Conservation (phyloP, 1,140 invertebrate genomes). For the Steinernema khuongi region DNA sequence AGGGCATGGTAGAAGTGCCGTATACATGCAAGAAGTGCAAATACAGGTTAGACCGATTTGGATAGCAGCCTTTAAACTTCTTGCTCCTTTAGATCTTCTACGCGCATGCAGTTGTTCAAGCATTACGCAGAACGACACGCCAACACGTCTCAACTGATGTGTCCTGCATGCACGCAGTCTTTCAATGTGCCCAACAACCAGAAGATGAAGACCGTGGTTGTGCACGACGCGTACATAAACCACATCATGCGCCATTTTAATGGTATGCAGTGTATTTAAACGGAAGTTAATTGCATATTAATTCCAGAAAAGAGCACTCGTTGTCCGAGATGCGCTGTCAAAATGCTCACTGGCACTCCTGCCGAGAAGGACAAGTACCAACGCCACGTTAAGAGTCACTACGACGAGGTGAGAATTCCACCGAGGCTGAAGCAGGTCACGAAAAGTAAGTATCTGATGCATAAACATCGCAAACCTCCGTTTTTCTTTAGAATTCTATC, state of each 20-base stretch:
- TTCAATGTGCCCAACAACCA: constrained; percentile 6
- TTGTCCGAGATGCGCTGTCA: not conserved
- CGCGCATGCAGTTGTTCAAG: not conserved
- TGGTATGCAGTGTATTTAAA: not conserved
- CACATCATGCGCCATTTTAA: not conserved
- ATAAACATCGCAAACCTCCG: not conserved
- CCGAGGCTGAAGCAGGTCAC: not conserved
- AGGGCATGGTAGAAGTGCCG: not conserved
- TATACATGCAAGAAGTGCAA: constrained; percentile 7
- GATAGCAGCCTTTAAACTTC: not conserved
- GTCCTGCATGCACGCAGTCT: not conserved
- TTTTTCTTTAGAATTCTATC: not conserved
- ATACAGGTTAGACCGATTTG: not conserved
- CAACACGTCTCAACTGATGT: not conserved
- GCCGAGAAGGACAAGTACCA: not conserved
- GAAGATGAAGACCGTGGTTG: not conserved
- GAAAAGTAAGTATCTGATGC: not conserved
- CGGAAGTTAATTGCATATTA: not conserved
- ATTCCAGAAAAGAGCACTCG: not conserved
- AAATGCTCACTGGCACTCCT: not conserved
- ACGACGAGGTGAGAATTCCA: not conserved
- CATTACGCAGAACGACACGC: not conserved
- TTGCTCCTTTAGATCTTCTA: not conserved
- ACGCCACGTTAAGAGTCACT: not conserved
- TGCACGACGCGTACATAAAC: not conserved